phyloP scores from a whole-genome alignment of 2,113 vertebrate species.

The Neogobius melanostomus region DNA sequence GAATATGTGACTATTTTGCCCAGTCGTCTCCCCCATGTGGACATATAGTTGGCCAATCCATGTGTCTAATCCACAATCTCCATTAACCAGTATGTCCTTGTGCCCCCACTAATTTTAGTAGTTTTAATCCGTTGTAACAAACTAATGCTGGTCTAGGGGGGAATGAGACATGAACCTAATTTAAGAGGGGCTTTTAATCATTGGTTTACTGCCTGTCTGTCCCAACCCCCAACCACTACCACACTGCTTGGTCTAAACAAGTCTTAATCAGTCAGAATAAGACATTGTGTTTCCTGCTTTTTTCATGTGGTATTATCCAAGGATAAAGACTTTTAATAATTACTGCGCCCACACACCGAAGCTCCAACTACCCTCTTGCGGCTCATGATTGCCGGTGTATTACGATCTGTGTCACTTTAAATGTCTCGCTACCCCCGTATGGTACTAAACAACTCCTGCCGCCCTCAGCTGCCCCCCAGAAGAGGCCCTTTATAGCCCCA shows the following conservation, averaged over 20 bases:
- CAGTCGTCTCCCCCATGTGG: too few species aligned
- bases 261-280: background rate
- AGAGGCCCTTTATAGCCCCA: slow-evolving; percentile 2
- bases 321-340: background rate
- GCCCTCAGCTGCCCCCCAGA: background rate
- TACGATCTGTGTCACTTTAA: slow-evolving; percentile 7
- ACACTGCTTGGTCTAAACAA: background rate
- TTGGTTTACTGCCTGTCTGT: slow-evolving; percentile 5
- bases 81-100: background rate
- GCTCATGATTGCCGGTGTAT: slow-evolving; percentile 9
- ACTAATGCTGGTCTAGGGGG: slow-evolving; percentile 1
- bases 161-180: slow-evolving; percentile 2
- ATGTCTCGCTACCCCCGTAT: slow-evolving; percentile 3
- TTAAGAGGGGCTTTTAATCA: slow-evolving; percentile 7
- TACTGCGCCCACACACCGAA: background rate
- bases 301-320: background rate
- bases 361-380: background rate
- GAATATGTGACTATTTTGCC: too few species aligned
- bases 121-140: background rate
- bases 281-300: background rate
- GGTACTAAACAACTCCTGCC: slow-evolving; percentile 7
- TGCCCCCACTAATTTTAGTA: background rate
- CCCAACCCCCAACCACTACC: slow-evolving; percentile 5
- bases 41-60: background rate
- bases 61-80: background rate